Conservation (phyloP, 2,888 invertebrate species). For the Spodoptera littoralis region DNA sequence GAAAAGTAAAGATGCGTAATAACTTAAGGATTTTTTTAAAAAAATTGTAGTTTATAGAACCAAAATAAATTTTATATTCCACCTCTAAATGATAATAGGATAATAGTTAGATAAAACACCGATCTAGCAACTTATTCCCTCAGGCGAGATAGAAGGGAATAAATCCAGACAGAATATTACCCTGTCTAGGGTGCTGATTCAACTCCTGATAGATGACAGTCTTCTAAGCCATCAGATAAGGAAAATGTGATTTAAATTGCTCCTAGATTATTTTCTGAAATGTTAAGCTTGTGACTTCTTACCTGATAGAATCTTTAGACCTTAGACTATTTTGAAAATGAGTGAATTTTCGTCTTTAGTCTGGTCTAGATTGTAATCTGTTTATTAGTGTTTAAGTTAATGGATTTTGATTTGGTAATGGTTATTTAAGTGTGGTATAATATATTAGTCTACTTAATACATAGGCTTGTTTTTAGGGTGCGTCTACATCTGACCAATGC, state of each 20-base stretch:
- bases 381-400: no score
- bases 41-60: slow-evolving; percentile 53
- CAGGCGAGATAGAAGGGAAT: slow-evolving; percentile 32
- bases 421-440: no score
- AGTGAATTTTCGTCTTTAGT: no score
- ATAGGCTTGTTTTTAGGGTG: no score
- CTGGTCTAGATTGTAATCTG: no score
- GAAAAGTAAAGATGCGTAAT: no score
- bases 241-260: slow-evolving; percentile 39
- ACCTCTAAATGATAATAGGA: slow-evolving; percentile 46
- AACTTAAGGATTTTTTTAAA: background rate
- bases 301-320: slow-evolving; percentile 12
- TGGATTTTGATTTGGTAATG: no score
- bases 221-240: slow-evolving; percentile 26
- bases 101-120: slow-evolving; percentile 58
- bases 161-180: slow-evolving; percentile 37
- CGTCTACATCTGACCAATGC: no score
- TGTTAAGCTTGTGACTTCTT: slow-evolving; percentile 1
- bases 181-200: slow-evolving; percentile 32
- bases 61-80: slow-evolving; percentile 49
- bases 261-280: slow-evolving; percentile 35
- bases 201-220: slow-evolving; percentile 36
- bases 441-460: no score
- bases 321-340: background rate
- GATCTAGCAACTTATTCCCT: slow-evolving; percentile 50